Base-by-base conservation (phyloP, 2,797 vertebrate species). In the Macrochelys suwanniensis region DNA sequence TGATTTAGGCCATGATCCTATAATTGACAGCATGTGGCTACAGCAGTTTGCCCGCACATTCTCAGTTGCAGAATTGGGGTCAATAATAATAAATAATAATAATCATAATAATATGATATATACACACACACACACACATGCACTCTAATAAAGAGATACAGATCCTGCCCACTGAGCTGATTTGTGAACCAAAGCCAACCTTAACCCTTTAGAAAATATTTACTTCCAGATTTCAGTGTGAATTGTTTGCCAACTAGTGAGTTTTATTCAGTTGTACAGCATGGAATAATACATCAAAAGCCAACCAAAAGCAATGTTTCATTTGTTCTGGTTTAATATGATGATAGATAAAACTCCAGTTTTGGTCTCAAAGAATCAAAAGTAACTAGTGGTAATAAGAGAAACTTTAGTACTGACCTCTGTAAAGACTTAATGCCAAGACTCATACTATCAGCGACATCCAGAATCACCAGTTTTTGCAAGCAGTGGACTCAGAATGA, bases 401-500 rank as follows among this genome's bases (percentile, higher is more conserved):
- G 2, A 84, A 84, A 94, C 88, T 92, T 96, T 89, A 84, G 87
- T 89, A 47, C 79, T 91, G 94, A 94, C 76, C 91, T 82, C 85
- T 85, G n/a, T 45, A 82, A 93, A 95, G 80, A 47, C 76, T 84
- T 90, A 51, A 31, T 89, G 61, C 92, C 84, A 90, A 81, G 71
- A 90, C 51, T 94, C 65, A 78, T 94, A 95, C 80, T 82, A 88
- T 82, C 89, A 8, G 49, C 88, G 90, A 89, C 87, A 94, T 96
- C 87, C 96, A 95, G 88, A 90, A 96, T 96, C 93, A 92, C 91
- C 85, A 95, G 5, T n/a, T 85, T 95, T 97, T 96, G 50, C 86
- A 93, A 98, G 94, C 81, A 96, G 84, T 87, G 82, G 95, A 89
- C 93, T 90, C 85, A 94, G 94, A 97, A 96, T 81, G 83, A 97